Conservation (phyloP, 1,140 invertebrate genomes). For the Philotrypesis tridentata region DNA sequence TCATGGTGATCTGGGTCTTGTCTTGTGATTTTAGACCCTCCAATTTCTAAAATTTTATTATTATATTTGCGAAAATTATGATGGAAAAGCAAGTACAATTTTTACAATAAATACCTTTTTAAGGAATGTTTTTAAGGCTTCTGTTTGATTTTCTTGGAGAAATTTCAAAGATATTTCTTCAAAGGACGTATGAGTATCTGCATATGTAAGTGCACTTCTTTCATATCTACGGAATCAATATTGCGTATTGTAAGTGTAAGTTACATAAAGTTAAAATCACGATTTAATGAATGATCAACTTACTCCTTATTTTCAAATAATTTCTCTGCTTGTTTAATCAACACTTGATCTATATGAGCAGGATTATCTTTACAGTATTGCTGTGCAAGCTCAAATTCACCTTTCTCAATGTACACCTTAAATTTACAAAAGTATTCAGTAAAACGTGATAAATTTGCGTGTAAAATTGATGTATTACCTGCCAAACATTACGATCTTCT, state of each 20-base stretch:
- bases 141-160: slow-evolving; percentile 85
- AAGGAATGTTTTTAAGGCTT: slow-evolving; percentile 91
- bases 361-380: slow-evolving; percentile 86
- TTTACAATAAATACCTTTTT: slow-evolving; percentile 75
- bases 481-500: slow-evolving; percentile 92
- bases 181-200: slow-evolving; percentile 92
- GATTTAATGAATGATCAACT: slow-evolving; percentile 53
- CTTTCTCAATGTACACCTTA: slow-evolving; percentile 89
- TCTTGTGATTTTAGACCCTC: slow-evolving; percentile 76
- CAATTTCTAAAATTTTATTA: slow-evolving; percentile 70
- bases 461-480: slow-evolving; percentile 67
- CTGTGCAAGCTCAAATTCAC: slow-evolving; percentile 91
- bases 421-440: slow-evolving; percentile 31
- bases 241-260: slow-evolving; percentile 3
- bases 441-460: slow-evolving; percentile 53
- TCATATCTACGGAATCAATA: slow-evolving; percentile 79
- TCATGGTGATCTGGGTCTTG: slow-evolving; percentile 90
- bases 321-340: slow-evolving; percentile 92
- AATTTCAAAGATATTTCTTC: slow-evolving; percentile 96
- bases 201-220: slow-evolving; percentile 90
- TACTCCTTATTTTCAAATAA: slow-evolving; percentile 87
- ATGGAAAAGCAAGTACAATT: background rate
- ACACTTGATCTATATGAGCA: slow-evolving; percentile 86
- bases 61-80: background rate
- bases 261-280: background rate